phyloP scores from a whole-genome alignment of 2,113 vertebrate genomes.

The Kryptolebias marmoratus region DNA sequence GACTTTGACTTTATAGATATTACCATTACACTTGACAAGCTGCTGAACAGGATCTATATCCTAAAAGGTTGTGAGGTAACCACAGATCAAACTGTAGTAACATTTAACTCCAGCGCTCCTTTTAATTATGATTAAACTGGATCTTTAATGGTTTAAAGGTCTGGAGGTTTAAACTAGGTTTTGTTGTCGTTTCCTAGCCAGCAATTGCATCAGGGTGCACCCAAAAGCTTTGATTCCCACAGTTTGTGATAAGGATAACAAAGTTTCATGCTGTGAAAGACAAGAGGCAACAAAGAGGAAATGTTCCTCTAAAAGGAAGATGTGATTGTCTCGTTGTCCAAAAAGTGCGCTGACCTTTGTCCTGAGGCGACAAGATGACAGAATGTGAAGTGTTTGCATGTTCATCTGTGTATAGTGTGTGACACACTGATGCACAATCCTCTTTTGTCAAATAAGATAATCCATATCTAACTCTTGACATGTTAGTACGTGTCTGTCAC shows the following conservation, averaged over 20 bases:
- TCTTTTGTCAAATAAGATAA: not conserved
- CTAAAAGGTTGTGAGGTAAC: not conserved
- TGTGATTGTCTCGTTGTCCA: not conserved
- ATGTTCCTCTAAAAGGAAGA: not conserved
- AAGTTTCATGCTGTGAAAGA: conserved; percentile 1
- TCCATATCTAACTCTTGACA: not conserved
- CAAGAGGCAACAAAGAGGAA: not conserved
- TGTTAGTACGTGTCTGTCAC: not conserved
- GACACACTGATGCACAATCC: not conserved
- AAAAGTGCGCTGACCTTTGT: conserved; percentile 14
- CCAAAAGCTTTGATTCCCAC: conserved; percentile 23
- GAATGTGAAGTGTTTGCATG: not conserved
- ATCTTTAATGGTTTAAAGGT: conserved; percentile 12
- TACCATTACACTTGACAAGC: not conserved
- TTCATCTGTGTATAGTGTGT: conserved; percentile 3
- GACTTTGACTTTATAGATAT: not conserved
- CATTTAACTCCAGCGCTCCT: not conserved
- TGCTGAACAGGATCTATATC: not conserved
- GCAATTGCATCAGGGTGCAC: conserved; percentile 47
- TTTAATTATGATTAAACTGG: not conserved
- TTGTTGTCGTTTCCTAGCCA: conserved; percentile 33
- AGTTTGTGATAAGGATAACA: conserved; percentile 13
- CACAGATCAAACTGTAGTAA: not conserved
- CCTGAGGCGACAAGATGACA: conserved; percentile 11
- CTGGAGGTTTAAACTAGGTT: conserved; percentile 3